These are phyloP conservation scores for Xenopus laevis DNA, from an alignment of 2,113 vertebrate species.

Conservation along the genomic window DNA sequence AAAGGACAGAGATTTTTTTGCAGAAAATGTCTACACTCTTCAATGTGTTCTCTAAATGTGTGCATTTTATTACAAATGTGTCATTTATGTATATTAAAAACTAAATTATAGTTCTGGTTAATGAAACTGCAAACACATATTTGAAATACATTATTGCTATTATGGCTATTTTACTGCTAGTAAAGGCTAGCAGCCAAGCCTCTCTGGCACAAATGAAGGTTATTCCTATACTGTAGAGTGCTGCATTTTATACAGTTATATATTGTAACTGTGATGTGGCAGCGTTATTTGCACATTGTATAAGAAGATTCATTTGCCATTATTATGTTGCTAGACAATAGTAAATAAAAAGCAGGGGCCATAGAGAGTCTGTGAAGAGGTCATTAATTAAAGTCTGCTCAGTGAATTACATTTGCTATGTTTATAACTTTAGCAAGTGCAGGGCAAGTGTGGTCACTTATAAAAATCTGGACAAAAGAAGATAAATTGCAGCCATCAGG, in stretches of 20 bases:
- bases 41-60: too few relatives aligned
- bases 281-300: conserved; percentile 31
- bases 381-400: conserved; percentile 45
- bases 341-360: conserved; percentile 39
- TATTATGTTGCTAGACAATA: conserved; percentile 44
- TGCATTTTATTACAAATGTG: too few relatives aligned
- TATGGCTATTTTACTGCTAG: background rate
- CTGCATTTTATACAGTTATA: background rate
- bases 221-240: conserved; percentile 19
- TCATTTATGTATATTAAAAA: background rate
- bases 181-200: conserved; percentile 4
- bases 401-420: conserved; percentile 45
- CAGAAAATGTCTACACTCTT: too few relatives aligned
- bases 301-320: conserved; percentile 36
- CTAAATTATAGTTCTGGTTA: background rate
- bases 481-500: conserved; percentile 44
- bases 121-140: background rate
- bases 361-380: conserved; percentile 38
- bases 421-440: conserved; percentile 43
- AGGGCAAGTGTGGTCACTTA: conserved; percentile 45
- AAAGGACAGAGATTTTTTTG: too few relatives aligned
- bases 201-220: conserved; percentile 18
- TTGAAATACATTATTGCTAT: conserved; percentile 12
- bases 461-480: conserved; percentile 45
- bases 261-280: conserved; percentile 24